phyloP scores from a whole-genome alignment of 2,113 vertebrate species.

The Catagonus wagneri region DNA sequence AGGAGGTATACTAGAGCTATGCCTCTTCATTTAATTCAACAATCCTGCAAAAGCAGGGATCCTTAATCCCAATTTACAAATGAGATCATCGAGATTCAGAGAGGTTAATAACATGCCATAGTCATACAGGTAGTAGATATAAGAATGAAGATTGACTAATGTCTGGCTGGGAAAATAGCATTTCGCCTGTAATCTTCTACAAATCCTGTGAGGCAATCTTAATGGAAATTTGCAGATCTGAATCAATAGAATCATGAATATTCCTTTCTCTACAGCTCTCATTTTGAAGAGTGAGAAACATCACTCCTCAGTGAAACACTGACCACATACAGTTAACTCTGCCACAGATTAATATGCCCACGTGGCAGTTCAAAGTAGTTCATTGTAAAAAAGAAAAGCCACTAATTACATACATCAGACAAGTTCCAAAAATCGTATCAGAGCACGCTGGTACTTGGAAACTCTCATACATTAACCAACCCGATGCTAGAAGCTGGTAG shows the following conservation, averaged over 20 bases:
- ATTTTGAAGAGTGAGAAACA: not conserved
- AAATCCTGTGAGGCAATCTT: not conserved
- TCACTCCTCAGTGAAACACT: conserved; percentile 62
- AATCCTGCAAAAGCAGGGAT: not conserved
- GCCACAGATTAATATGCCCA: conserved; percentile 55
- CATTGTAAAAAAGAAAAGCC: conserved; percentile 9
- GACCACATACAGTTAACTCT: conserved; percentile 64
- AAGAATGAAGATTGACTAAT: not conserved
- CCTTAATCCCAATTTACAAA: not conserved
- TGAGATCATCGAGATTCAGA: not conserved
- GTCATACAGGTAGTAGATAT: not conserved
- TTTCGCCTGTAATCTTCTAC: not conserved
- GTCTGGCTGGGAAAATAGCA: not conserved
- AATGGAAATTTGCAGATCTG: not conserved
- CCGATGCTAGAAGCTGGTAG: not conserved
- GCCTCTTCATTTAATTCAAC: not conserved
- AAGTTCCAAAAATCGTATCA: not conserved
- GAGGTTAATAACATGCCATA: not conserved
- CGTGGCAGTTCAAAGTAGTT: conserved; percentile 54
- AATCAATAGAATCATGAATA: not conserved
- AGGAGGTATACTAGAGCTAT: not conserved
- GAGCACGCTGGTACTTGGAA: not conserved
- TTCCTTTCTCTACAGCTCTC: not conserved
- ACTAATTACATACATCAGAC: conserved; percentile 51
- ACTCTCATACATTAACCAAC: not conserved